phyloP scores from a whole-genome alignment of 2,888 invertebrate species.

The Gortyna flavago region DNA sequence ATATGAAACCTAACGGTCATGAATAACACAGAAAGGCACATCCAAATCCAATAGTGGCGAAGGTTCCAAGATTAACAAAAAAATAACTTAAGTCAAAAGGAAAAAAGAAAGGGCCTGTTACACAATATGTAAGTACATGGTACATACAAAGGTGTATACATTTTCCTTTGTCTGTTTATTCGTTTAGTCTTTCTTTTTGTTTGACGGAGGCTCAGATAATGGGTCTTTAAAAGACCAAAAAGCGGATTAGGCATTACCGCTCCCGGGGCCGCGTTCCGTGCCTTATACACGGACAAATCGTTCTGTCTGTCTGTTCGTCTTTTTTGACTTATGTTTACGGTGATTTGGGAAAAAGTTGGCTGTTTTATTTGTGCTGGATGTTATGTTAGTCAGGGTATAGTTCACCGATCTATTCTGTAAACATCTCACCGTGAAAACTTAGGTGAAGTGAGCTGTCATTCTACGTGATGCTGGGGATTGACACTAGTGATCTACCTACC shows the following conservation, averaged over 20 bases:
- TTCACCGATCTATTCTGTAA: background rate
- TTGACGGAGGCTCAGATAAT: slow-evolving; percentile 72
- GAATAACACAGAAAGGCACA: slow-evolving; percentile 7
- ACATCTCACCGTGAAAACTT: background rate
- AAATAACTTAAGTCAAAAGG: slow-evolving; percentile 31
- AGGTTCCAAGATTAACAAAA: slow-evolving; percentile 31
- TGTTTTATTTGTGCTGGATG: background rate
- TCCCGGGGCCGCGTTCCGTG: slow-evolving; percentile 42
- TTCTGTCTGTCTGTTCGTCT: slow-evolving; percentile 19
- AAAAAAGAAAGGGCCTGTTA: slow-evolving; percentile 8
- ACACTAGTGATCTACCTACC: no score
- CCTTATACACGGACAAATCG: slow-evolving; percentile 11
- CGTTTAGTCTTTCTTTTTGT: slow-evolving; percentile 70
- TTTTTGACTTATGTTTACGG: slow-evolving; percentile 1
- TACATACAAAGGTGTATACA: slow-evolving; percentile 56
- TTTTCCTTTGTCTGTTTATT: slow-evolving; percentile 68
- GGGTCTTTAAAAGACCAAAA: slow-evolving; percentile 73
- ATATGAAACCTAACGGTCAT: background rate
- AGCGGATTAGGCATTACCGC: slow-evolving; percentile 67
- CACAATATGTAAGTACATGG: slow-evolving; percentile 38
- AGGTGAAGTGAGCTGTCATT: background rate
- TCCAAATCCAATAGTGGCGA: slow-evolving; percentile 14
- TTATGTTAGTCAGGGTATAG: background rate
- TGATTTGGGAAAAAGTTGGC: background rate
- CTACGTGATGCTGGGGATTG: background rate